Evolutionary conservation across 2,888 invertebrate species (phyloP), one percentile per base, ranked within the genome.

Genomic region (Lathronympha strigana): DNA sequence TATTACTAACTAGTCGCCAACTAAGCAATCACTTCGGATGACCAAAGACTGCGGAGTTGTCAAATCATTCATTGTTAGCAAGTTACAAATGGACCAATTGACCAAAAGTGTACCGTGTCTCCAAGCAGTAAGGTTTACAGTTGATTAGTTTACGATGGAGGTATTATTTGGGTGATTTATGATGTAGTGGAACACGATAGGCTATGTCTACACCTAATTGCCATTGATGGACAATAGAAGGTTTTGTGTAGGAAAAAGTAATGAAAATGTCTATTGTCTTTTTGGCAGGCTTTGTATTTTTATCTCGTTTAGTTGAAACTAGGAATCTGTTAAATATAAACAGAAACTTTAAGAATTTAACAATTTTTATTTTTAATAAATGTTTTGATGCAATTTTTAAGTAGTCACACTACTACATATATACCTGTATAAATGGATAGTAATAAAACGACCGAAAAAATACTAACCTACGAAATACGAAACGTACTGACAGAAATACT

Each of bases 11-110:
- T 50, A 50, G 23, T 47, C 21, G 6, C 23, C 47, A 47, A 47
- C 23, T 47, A 23, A 21, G 17, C 53, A 47, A 38, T 21, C 45
- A 38, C 23, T 23, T 8, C 19, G 43, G 21, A 43, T 43, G 43
- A 38, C 13, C 53, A 33, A 40, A 49, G 49, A 58, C 49, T 45
- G 45, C 31, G 9, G 21, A 17, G 51, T 63, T 63, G 54, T 63
- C 54, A 47, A 63, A 55, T 55, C 47, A 54, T 63, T 63, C 62
- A 63, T 63, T 55, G 62, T 55, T 47, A 63, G 61, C 19, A n/a
- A 40, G 47, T 55, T 53, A 36, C 6, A 6, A 47, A 21, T 21
- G 19, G 43, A 40, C 8, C 11, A 40, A 6, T n/a, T 23, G 23
- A 47, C 19, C 45, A 8, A 47, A n/a, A 6, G 23, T 23, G 2